These are phyloP conservation scores for Elephantulus edwardii DNA, from an alignment of 2,113 vertebrate species.

Conservation along the genomic window DNA sequence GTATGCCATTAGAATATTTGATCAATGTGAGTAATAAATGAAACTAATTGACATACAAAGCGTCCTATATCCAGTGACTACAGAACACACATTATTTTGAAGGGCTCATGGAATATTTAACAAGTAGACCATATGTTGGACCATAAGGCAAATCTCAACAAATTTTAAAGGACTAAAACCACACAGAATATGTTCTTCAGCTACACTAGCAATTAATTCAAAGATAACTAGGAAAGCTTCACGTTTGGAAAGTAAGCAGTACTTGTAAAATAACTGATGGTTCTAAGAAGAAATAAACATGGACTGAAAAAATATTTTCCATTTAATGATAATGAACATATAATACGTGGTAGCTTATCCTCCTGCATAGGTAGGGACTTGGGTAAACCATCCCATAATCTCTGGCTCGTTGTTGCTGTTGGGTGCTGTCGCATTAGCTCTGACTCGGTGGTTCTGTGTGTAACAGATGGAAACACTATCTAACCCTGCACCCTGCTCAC, in stretches of 20 bases:
- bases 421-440: too few species aligned
- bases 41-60: too few species aligned
- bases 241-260: background rate
- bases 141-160: background rate
- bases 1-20: background rate
- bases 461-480: background rate
- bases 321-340: background rate
- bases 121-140: background rate
- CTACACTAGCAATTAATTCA: background rate
- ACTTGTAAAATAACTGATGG: background rate
- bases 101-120: background rate
- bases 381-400: too few species aligned
- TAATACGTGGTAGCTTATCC: background rate
- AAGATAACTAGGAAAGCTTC: background rate
- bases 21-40: background rate
- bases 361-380: too few species aligned
- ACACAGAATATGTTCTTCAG: slow-evolving; percentile 17
- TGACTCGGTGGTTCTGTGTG: too few species aligned
- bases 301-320: background rate
- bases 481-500: background rate
- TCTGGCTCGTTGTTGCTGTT: too few species aligned
- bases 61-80: too few species aligned
- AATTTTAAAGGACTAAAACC: background rate
- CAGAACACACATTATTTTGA: background rate
- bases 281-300: background rate